Percentiles rank a stretch among this genome's conserved stretches.
phyloP scores from a whole-genome alignment of 2,797 vertebrate genomes.

The Bucorvus abyssinicus region DNA sequence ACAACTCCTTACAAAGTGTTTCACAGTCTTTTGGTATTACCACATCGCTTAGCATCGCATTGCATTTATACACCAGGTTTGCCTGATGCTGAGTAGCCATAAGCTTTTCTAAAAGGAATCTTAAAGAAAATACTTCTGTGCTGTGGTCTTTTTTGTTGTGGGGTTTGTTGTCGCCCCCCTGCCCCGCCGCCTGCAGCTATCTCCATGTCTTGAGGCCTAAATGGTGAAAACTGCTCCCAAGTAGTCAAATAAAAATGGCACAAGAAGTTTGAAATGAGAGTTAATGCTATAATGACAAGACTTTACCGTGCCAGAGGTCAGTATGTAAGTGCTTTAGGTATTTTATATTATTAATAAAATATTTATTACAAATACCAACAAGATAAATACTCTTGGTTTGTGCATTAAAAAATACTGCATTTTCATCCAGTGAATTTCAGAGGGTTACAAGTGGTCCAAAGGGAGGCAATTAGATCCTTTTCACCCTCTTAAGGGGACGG shows the following conservation, averaged over 20 bases:
- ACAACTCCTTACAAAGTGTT: conserved; percentile 37
- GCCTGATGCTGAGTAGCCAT: not conserved
- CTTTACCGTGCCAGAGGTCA: not conserved
- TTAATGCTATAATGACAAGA: not conserved
- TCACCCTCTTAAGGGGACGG: not conserved
- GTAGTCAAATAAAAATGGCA: not conserved
- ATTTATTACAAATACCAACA: not conserved
- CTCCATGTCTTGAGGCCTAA: not conserved
- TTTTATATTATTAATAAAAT: not conserved
- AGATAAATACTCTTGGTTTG: not conserved
- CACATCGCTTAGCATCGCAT: conserved; percentile 11
- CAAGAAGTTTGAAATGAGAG: not conserved
- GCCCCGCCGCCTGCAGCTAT: not conserved
- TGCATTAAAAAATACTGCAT: not conserved
- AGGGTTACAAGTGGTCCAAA: not conserved
- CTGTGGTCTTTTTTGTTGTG: not conserved
- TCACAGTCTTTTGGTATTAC: conserved; percentile 15
- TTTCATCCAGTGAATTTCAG: not conserved
- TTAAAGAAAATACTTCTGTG: not conserved
- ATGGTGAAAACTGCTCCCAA: not conserved
- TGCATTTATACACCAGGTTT: not conserved
- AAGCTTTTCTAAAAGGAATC: not conserved
- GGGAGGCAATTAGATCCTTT: conserved; percentile 39
- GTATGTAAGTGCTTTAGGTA: not conserved
- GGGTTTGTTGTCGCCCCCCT: too few species aligned